Conservation (phyloP, 2,888 invertebrate species). For the Bellardia pandia region DNA sequence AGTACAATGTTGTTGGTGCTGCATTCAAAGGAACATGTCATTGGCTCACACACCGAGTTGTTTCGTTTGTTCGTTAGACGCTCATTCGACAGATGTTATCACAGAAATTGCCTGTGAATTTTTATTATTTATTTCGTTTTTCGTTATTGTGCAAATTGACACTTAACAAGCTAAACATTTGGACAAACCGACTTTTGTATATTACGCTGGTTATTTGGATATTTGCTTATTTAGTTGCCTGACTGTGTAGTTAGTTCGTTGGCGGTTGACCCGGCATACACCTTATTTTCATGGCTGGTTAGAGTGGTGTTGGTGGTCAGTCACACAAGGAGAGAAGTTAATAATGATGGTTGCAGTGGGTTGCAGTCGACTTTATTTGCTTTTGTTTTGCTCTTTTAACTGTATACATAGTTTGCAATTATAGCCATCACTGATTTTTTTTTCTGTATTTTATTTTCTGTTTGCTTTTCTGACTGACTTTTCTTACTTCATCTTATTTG, state of each 20-base stretch:
- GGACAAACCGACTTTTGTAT: slow-evolving; percentile 48
- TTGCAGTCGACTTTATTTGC: slow-evolving; percentile 59
- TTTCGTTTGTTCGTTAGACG: slow-evolving; percentile 29
- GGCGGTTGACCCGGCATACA: slow-evolving; percentile 22
- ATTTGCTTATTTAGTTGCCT: not conserved
- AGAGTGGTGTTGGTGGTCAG: slow-evolving; percentile 20
- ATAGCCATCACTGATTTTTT: slow-evolving; percentile 49
- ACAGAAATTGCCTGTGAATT: slow-evolving; percentile 65
- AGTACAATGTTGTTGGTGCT: slow-evolving; percentile 22
- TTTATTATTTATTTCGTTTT: slow-evolving; percentile 71
- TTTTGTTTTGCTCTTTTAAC: slow-evolving; percentile 46
- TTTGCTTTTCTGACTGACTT: slow-evolving; percentile 29
- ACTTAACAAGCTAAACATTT: slow-evolving; percentile 67
- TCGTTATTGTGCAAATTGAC: slow-evolving; percentile 66
- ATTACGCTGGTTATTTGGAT: not conserved
- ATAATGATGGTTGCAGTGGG: slow-evolving; percentile 48
- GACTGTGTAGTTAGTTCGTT: not conserved
- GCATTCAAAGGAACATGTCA: slow-evolving; percentile 40
- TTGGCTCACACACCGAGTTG: slow-evolving; percentile 56
- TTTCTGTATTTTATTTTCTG: not conserved
- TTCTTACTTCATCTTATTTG: slow-evolving; percentile 42
- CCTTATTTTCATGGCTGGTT: slow-evolving; percentile 51
- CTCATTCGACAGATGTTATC: slow-evolving; percentile 60
- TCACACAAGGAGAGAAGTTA: slow-evolving; percentile 28
- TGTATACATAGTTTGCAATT: slow-evolving; percentile 56